Conservation (phyloP, 2,113 vertebrate species). For the Carassius gibelio region DNA sequence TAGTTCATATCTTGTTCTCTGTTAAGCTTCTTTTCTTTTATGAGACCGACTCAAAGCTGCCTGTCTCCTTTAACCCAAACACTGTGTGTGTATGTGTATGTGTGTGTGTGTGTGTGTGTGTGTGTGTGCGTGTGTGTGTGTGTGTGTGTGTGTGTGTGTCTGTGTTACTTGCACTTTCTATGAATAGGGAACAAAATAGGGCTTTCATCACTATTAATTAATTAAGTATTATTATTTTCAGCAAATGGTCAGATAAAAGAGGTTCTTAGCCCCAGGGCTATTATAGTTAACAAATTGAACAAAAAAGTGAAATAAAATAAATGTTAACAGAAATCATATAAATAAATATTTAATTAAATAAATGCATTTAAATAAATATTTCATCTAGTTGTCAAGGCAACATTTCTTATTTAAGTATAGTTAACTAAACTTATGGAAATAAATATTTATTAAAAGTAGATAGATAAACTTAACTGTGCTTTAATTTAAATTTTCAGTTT, state of each 20-base stretch:
- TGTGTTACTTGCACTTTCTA: not conserved
- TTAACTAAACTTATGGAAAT: too few relatives aligned
- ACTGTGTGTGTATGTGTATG: not conserved
- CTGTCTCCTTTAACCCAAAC: not conserved
- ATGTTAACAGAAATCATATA: too few relatives aligned
- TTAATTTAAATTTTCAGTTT: not conserved
- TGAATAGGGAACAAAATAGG: not conserved
- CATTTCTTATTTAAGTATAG: too few relatives aligned
- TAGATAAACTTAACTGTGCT: too few relatives aligned
- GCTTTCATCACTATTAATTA: not conserved
- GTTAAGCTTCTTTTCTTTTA: conserved; percentile 69
- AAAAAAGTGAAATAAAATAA: too few relatives aligned
- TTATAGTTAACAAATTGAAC: too few relatives aligned
- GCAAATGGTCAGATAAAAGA: not conserved
- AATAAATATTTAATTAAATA: too few relatives aligned
- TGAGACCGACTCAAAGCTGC: conserved; percentile 16
- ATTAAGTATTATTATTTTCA: not conserved
- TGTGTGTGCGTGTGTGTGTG: conserved; percentile 5
- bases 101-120: not conserved
- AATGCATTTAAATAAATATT: too few relatives aligned
- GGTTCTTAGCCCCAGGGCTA: not conserved
- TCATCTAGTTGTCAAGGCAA: too few relatives aligned
- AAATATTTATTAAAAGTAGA: too few relatives aligned
- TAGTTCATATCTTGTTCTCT: conserved; percentile 43
- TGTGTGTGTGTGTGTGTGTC: conserved; percentile 25